Evolutionary conservation across 92 coral and sea anemone genomes (phyloP).

Genomic region (Epizoanthus fatuus): DNA sequence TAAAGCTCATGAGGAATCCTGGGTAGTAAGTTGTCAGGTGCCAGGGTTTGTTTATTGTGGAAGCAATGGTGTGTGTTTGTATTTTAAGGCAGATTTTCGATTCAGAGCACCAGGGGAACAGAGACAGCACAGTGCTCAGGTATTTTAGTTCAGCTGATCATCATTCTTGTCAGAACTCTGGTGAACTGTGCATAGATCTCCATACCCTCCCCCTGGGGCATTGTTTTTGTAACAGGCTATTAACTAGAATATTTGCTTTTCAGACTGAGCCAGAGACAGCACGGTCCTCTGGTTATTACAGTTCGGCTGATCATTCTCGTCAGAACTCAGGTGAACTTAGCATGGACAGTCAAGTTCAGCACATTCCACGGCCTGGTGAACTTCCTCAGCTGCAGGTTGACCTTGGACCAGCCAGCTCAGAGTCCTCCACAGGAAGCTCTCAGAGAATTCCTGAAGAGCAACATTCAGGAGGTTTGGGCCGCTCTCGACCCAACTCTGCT

Average conservation of each 20-base stretch:
- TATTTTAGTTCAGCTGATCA: conserved; percentile 40
- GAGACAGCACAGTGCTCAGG: conserved; percentile 37
- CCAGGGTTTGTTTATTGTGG: too few species aligned
- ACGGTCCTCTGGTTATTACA: conserved; percentile 31
- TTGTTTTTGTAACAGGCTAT: neutral
- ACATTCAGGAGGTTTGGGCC: conserved; percentile 1
- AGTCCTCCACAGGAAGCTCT: conserved; percentile 3
- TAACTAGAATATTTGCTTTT: neutral
- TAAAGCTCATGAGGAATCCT: too few species aligned
- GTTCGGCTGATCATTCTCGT: conserved; percentile 48
- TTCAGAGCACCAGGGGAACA: too few species aligned
- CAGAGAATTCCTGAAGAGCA: conserved; percentile 7
- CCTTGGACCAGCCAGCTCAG: conserved; percentile 19
- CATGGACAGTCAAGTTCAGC: conserved; percentile 3
- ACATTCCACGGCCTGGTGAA: neutral
- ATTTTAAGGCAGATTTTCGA: too few species aligned
- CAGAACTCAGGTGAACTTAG: conserved; percentile 32
- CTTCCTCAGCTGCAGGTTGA: conserved; percentile 30
- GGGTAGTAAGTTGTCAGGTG: too few species aligned
- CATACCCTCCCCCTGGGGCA: neutral
- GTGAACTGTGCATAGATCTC: neutral
- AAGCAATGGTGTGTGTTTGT: too few species aligned
- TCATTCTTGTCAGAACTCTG: conserved; percentile 39
- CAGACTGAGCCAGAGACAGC: conserved; percentile 36
- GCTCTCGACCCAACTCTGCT: conserved; percentile 82